phyloP scores from a whole-genome alignment of 2,113 vertebrate species.

The Sisor rabdophorus region DNA sequence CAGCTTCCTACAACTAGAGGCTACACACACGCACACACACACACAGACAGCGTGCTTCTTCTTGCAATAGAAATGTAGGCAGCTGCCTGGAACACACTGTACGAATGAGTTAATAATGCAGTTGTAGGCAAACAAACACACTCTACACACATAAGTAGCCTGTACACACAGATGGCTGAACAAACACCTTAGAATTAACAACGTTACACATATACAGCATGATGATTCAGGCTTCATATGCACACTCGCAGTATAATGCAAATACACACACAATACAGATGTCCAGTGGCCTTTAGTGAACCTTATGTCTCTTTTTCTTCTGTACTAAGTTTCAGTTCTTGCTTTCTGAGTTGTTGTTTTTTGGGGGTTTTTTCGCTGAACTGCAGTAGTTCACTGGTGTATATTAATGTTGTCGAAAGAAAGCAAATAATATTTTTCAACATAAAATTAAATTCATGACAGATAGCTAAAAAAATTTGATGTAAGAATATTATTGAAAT shows the following conservation, averaged over 20 bases:
- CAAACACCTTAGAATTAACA: slow-evolving; percentile 21
- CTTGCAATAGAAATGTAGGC: slow-evolving; percentile 43
- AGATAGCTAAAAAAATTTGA: not conserved
- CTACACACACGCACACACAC: not conserved
- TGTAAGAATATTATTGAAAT: not conserved
- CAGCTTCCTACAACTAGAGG: slow-evolving; percentile 30
- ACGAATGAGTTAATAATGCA: slow-evolving; percentile 18
- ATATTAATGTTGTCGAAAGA: not conserved
- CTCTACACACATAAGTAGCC: slow-evolving; percentile 4
- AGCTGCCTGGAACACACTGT: slow-evolving; percentile 34
- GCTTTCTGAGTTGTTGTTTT: not conserved
- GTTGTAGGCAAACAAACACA: not conserved
- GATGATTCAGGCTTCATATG: not conserved
- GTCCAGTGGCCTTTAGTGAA: not conserved
- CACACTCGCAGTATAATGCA: not conserved
- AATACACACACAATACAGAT: not conserved
- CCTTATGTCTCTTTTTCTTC: not conserved
- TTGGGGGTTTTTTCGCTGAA: not conserved
- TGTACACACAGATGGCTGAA: slow-evolving; percentile 21
- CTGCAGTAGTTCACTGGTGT: not conserved
- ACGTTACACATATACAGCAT: not conserved
- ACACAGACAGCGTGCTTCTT: not conserved
- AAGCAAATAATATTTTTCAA: not conserved
- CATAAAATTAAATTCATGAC: not conserved
- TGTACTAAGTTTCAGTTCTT: slow-evolving; percentile 1